Conservation (phyloP, 2,113 vertebrate species). For the Myotis brandtii region DNA sequence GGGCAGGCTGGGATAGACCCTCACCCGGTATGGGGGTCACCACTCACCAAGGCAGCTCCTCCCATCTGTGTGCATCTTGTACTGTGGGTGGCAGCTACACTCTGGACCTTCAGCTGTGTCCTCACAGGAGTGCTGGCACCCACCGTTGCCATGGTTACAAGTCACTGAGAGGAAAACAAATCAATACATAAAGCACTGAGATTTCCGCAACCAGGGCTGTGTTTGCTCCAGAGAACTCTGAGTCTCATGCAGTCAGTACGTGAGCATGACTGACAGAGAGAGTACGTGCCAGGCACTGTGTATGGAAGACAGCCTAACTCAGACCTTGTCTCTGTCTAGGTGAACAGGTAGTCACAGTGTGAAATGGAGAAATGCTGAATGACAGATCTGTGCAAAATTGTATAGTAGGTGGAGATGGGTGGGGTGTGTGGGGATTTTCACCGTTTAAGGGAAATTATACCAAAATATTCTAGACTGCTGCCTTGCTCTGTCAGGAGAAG, state of each 20-base stretch:
- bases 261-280: not conserved
- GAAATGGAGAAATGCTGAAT: not conserved
- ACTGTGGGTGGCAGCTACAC: constrained; percentile 95
- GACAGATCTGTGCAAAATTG: not conserved
- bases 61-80: constrained; percentile 91
- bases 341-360: not conserved
- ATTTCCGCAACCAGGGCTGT: constrained; percentile 25
- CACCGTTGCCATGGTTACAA: constrained; percentile 97
- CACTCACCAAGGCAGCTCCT: constrained; percentile 95
- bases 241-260: not conserved
- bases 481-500: not conserved
- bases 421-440: not conserved
- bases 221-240: not conserved
- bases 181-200: constrained; percentile 54
- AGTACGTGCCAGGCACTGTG: not conserved
- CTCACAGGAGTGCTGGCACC: constrained; percentile 97
- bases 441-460: not conserved
- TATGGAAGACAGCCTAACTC: not conserved
- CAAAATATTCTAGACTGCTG: not conserved
- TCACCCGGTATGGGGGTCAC: not conserved
- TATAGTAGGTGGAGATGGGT: not conserved
- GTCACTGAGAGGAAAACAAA: constrained; percentile 89
- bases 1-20: not conserved
- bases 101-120: constrained; percentile 93
- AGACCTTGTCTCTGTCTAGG: not conserved